Evolutionary conservation across 2,113 vertebrate species (phyloP).

Genomic region (Colistium nudipinnis): DNA sequence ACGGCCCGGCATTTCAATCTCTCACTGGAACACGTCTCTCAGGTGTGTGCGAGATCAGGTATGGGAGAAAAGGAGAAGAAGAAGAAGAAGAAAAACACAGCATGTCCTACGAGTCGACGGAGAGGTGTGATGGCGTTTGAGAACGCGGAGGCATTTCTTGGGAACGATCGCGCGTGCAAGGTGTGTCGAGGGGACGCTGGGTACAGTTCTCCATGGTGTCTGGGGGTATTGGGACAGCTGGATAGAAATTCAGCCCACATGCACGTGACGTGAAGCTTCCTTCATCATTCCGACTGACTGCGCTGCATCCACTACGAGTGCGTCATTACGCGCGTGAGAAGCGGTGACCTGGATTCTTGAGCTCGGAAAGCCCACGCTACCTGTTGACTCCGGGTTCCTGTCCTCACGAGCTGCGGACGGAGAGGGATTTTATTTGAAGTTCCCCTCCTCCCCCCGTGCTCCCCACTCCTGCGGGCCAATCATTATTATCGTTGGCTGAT

Average conservation of each 20-base stretch:
- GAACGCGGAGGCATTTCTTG: not conserved
- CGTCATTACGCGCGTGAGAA: constrained; percentile 30
- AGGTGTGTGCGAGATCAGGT: not conserved
- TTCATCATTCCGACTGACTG: not conserved
- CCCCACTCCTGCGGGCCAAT: constrained; percentile 70
- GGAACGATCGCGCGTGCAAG: not conserved
- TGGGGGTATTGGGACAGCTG: not conserved
- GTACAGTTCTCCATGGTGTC: constrained; percentile 40
- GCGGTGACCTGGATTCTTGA: no score
- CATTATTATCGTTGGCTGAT: constrained; percentile 61
- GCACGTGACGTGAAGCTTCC: constrained; percentile 15
- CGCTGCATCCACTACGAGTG: not conserved
- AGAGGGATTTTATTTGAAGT: constrained; percentile 71
- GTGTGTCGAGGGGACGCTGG: constrained; percentile 9
- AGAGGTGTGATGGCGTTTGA: constrained; percentile 28
- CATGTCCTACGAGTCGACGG: constrained; percentile 32
- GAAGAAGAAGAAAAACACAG: no score
- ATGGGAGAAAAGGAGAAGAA: no score
- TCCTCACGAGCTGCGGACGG: constrained; percentile 37
- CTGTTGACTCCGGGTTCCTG: constrained; percentile 22
- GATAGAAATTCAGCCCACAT: not conserved
- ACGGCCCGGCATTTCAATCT: constrained; percentile 46
- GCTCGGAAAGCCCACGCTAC: not conserved
- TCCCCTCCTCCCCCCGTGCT: constrained; percentile 27
- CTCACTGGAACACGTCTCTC: constrained; percentile 8